Evolutionary conservation across 2,888 invertebrate species (phyloP).

Genomic region (Aleiodes alternator): DNA sequence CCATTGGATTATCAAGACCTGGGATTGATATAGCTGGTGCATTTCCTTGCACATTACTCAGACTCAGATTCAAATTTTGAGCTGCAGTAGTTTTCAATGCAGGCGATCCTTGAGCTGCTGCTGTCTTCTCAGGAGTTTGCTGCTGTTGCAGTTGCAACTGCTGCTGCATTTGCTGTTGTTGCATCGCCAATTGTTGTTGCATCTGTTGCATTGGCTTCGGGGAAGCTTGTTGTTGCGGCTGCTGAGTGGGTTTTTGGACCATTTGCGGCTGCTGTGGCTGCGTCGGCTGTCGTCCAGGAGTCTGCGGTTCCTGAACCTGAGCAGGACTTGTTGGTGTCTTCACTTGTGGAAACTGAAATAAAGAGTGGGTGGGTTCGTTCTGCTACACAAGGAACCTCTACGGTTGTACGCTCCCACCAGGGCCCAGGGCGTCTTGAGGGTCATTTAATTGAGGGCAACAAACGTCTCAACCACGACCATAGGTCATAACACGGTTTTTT

Average conservation of each 20-base stretch:
- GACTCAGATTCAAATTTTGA: slow-evolving; percentile 37
- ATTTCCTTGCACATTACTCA: neutral
- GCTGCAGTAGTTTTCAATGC: slow-evolving; percentile 35
- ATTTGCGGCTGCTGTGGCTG: slow-evolving; percentile 70
- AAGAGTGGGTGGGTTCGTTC: slow-evolving; percentile 73
- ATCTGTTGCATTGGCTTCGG: neutral
- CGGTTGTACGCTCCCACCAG: slow-evolving; percentile 75
- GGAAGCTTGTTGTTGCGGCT: slow-evolving; percentile 38
- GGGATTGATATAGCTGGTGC: neutral
- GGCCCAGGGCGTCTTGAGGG: slow-evolving; percentile 70
- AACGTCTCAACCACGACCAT: slow-evolving; percentile 68
- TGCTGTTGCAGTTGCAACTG: slow-evolving; percentile 51
- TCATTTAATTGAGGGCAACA: slow-evolving; percentile 65
- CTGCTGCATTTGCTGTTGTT: slow-evolving; percentile 52
- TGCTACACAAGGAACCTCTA: slow-evolving; percentile 76
- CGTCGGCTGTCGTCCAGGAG: slow-evolving; percentile 49
- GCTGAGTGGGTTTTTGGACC: slow-evolving; percentile 63
- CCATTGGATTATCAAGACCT: slow-evolving; percentile 51
- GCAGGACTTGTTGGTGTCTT: slow-evolving; percentile 43
- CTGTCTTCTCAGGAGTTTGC: slow-evolving; percentile 41
- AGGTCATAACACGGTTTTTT: slow-evolving; percentile 19
- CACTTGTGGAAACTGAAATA: slow-evolving; percentile 70
- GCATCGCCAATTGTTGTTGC: slow-evolving; percentile 43
- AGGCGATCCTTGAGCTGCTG: slow-evolving; percentile 3
- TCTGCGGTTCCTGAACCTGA: slow-evolving; percentile 46